Evolutionary conservation across 2,113 vertebrate species (phyloP), one percentile per base, ranked within the genome.

Genomic region (Myotis yumanensis): DNA sequence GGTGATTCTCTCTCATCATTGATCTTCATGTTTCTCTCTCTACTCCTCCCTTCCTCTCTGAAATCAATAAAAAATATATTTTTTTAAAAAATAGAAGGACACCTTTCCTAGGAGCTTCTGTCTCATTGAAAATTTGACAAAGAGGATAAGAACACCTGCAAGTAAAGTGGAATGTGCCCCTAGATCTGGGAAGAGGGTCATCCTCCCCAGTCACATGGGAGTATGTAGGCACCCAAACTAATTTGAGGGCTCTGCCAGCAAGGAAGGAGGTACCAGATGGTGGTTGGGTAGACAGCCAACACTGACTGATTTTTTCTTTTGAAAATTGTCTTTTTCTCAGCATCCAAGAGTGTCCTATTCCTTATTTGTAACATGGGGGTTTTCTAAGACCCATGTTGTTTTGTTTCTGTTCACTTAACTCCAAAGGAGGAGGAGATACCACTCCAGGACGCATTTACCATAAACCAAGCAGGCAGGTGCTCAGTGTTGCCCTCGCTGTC

Each of bases 321-420:
- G 22, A 73, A 91, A 92, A 72, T 46, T 28, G 5, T 75, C 40
- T 88, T 95, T 92, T 89, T 71, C 35, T 92, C 62, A 14, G 12
- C 9, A 80, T 40, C 51, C 54, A 51, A 43, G 37, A 57, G 28
- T 80, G 3, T 51, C 30, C 25, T 62, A 91, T 91, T 86, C 52
- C 52, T 90, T 81, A 69, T 35, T 75, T 66, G 54, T 86, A 66
- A 68, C 73, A 43, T 69, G 14, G 0, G 48, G 3, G 17, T 28
- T 72, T 62, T 46, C 35, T 71, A 54, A 75, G 76, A 62, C 17
- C 51, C 4, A 2, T 43, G 40, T 75, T 48, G 66, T 90, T 76
- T 92, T 46, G 18, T 72, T 86, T 79, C 57, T 95, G 8, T 81
- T 90, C 90, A 48, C 54, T 77, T 40, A 84, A 84, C 43, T 91